Percentiles rank a stretch among this genome's conserved stretches.
Conservation (phyloP, 2,113 vertebrate genomes). For the Perca fluviatilis region DNA sequence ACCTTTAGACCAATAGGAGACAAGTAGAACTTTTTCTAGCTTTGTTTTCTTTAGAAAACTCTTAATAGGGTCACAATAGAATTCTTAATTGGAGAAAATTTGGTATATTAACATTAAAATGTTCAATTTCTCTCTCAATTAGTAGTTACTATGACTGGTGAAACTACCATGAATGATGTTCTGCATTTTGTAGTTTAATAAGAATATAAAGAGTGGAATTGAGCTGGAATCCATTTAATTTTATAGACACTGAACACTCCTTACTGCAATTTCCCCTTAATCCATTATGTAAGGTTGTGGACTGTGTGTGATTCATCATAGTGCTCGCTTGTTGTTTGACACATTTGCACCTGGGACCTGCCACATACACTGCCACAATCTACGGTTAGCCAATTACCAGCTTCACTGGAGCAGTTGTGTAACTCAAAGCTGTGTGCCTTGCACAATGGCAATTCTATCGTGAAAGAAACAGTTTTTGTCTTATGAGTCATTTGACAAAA, state of each 20-base stretch:
- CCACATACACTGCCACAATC: not conserved
- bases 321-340: not conserved
- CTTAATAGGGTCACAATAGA: not conserved
- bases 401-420: not conserved
- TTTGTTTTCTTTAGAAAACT: not conserved
- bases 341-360: not conserved
- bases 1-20: not conserved
- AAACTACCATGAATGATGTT: not conserved
- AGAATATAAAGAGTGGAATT: not conserved
- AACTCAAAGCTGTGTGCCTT: not conserved
- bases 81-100: not conserved
- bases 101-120: not conserved
- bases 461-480: not conserved
- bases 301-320: not conserved
- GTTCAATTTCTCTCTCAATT: not conserved
- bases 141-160: not conserved
- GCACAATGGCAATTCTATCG: not conserved
- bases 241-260: not conserved
- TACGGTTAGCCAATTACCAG: not conserved
- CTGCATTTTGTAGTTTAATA: not conserved
- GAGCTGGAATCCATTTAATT: not conserved
- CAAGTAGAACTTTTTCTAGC: not conserved
- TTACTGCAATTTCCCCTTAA: not conserved
- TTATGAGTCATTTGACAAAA: constrained; percentile 15
- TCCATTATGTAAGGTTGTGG: not conserved